A percentile compares a stretch with the other conserved stretches of the same genome.
Evolutionary conservation across 2,113 vertebrate genomes (phyloP).

Genomic region (Dipodomys merriami): DNA sequence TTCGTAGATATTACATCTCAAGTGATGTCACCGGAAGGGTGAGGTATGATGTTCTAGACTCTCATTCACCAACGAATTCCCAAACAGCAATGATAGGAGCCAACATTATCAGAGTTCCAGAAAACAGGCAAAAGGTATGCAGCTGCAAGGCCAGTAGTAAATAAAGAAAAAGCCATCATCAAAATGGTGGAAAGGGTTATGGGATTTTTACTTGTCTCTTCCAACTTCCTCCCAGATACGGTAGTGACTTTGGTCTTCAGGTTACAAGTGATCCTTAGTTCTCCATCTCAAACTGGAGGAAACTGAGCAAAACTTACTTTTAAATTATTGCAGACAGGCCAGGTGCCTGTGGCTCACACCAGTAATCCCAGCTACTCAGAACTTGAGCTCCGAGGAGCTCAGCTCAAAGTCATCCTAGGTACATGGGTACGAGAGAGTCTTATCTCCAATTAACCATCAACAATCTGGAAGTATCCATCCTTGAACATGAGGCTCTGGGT

Average conservation of each 20-base stretch:
- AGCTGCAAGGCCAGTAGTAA: background rate
- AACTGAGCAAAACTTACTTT: background rate
- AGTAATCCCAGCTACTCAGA: no score
- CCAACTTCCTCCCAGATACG: background rate
- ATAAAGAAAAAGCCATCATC: background rate
- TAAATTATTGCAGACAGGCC: background rate
- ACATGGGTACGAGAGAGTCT: no score
- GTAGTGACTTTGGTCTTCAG: background rate
- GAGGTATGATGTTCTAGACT: background rate
- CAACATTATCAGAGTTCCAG: background rate
- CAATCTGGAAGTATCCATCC: no score
- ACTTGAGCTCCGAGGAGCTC: no score
- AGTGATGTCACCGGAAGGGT: background rate
- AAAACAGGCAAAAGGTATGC: background rate
- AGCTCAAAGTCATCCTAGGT: no score
- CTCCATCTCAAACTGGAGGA: background rate
- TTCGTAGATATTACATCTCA: background rate
- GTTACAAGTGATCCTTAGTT: background rate
- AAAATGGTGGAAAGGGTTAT: background rate
- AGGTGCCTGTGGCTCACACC: no score
- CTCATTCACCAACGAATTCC: background rate
- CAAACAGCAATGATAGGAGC: background rate
- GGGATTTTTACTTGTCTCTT: background rate
- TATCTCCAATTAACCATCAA: no score
- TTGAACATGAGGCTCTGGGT: no score